A percentile compares a stretch with the other conserved stretches of the same genome.
Evolutionary conservation across 2,888 invertebrate genomes (phyloP).

Genomic region (Reticulitermes lucifugus): DNA sequence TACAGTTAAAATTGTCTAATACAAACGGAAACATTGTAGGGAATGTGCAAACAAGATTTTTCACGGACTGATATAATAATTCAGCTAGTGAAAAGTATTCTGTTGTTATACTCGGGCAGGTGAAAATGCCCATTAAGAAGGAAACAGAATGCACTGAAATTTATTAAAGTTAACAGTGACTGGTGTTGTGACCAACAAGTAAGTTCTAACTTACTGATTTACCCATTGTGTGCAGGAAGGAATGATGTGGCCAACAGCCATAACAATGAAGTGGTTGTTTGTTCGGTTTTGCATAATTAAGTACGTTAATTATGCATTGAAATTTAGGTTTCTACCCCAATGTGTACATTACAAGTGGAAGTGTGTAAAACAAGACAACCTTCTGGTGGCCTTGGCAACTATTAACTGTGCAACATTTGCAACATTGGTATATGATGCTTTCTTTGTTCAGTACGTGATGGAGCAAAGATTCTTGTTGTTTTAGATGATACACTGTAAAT

Average conservation of each 20-base stretch:
- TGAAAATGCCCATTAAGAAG: not conserved
- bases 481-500: not conserved
- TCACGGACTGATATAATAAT: not conserved
- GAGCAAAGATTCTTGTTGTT: not conserved
- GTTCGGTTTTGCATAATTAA: not conserved
- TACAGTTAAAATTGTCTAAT: constrained; percentile 51
- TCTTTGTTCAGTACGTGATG: not conserved
- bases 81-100: constrained; percentile 4
- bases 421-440: not conserved
- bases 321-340: not conserved
- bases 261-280: not conserved
- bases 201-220: not conserved
- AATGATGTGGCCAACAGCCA: not conserved
- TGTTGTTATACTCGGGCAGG: not conserved
- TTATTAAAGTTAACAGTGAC: not conserved
- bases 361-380: constrained; percentile 2
- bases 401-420: constrained; percentile 4
- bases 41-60: constrained; percentile 5
- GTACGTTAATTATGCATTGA: not conserved
- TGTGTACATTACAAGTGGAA: not conserved
- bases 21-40: not conserved
- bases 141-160: not conserved
- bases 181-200: not conserved
- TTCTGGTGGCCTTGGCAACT: constrained; percentile 20
- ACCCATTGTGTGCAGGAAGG: not conserved